Base-by-base conservation (phyloP, 2,888 invertebrate genomes). In the Aphrophora alni region DNA sequence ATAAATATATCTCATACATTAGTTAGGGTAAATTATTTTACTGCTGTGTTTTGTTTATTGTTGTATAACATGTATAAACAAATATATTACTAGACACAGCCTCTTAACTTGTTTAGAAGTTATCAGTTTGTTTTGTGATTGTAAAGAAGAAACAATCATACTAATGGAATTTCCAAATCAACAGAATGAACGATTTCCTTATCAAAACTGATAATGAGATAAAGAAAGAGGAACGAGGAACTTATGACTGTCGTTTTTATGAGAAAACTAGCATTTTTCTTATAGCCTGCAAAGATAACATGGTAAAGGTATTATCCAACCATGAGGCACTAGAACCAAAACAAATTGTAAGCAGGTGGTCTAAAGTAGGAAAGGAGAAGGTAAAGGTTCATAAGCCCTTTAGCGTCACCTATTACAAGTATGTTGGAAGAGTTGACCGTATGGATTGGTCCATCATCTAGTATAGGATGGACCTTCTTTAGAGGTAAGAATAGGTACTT, bases 61-160 rank as follows among this genome's bases (percentile, higher is more conserved):
- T n/a, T n/a, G n/a, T n/a, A n/a, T n/a, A n/a, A n/a, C n/a, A n/a
- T n/a, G n/a, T n/a, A n/a, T n/a, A n/a, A n/a, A n/a, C n/a, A n/a
- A n/a, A n/a, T n/a, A n/a, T n/a, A n/a, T n/a, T n/a, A n/a, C n/a
- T n/a, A n/a, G n/a, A n/a, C n/a, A n/a, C n/a, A n/a, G n/a, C n/a
- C n/a, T n/a, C n/a, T n/a, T 75, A 80, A 80, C 70, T 80, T 80
- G 28, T 80, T 80, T 44, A 51, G 5, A 7, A 27, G 69, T 28
- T 51, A 75, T 80, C 17, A 38, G 8, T 68, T 80, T 1, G 59
- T 80, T 75, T 27, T 75, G 3, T 75, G 69, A 25, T 21, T 80
- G 26, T 38, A 28, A 33, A 75, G 75, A 75, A 74, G 33, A 27
- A 74, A 69, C 1, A 27, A 2, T 17, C 4, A 59, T 38, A 59